Evolutionary conservation across 2,797 vertebrate genomes (phyloP).

Genomic region (Fundulus diaphanus): DNA sequence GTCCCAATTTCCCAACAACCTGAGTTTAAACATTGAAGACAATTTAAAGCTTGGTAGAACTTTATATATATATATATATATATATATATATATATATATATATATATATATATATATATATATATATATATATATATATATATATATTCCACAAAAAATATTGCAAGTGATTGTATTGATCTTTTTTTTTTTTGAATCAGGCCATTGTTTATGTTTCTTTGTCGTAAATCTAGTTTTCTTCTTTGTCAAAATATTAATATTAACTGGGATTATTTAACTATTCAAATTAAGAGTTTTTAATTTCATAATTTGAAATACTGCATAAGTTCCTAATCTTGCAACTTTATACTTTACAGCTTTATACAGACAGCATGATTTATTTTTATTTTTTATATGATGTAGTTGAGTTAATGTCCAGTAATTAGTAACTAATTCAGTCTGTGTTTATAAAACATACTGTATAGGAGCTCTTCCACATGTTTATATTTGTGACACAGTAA

Average conservation of each 20-base stretch:
- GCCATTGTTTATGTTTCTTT: constrained; percentile 1
- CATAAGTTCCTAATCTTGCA: not conserved
- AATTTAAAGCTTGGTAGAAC: not conserved
- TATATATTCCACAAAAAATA: not conserved
- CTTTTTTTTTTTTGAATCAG: not conserved
- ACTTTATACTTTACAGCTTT: not conserved
- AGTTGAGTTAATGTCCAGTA: not conserved
- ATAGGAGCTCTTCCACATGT: not conserved
- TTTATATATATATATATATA: no score
- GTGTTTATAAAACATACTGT: not conserved
- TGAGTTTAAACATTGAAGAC: not conserved
- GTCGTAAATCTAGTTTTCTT: not conserved
- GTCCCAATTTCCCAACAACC: not conserved
- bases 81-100: no score
- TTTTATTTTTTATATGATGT: not conserved
- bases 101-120: no score
- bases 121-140: no score
- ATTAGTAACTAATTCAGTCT: not conserved
- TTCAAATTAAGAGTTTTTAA: not conserved
- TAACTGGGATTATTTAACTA: not conserved
- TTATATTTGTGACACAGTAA: not conserved
- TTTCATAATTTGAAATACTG: not conserved
- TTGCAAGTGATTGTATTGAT: not conserved
- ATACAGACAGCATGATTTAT: not conserved
- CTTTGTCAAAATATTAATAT: not conserved